Base-by-base conservation (phyloP, 23 tunicate genomes). In the Aplidium turbinatum region DNA sequence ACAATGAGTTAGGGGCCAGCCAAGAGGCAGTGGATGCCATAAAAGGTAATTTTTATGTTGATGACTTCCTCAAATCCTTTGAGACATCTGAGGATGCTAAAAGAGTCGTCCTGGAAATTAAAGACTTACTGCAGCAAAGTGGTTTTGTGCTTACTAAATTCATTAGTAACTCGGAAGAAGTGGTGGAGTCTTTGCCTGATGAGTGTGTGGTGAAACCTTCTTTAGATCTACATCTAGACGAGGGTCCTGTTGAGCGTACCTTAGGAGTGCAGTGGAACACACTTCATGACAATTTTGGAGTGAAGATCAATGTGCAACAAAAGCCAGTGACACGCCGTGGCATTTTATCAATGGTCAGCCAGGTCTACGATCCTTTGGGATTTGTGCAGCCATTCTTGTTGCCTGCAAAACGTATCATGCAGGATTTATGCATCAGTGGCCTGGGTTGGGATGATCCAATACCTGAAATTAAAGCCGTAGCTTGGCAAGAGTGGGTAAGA, bases 271-370 rank as follows among this genome's bases (percentile, higher is more conserved):
- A 30, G 31, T 74, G 79, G 79, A 4, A 33, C 50, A 19, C 48
- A 9, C 3, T 26, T 3, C 4, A 46, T 4, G 79, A 74, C 34
- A 7, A 11, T 25, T 74, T 74, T 36, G 47, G 50, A 4, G n/a
- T 54, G 21, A 74, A 56, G 34, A 48, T 74, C 9, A 27, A 23
- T 13, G 48, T 74, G 11, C 31, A 5, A 13, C 16, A n/a, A 6
- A 58, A 57, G 31, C 47, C 79, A 24, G n/a, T 27, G 20, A 74
- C 79, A 5, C 69, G 67, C 4, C 13, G 68, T 30, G 79, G 79
- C 3, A 31, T 74, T 5, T 30, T 74, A 7, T 74, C 79, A 18
- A 51, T 56, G 31, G 13, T 56, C 6, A 51, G 70, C 4, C 22
- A 27, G 3, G 19, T 74, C 9, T 74, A 31, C 24, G 79, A 74